Percentiles rank a stretch among this genome's conserved stretches.
Conservation (phyloP, 2,797 vertebrate species). For the Sparus aurata region DNA sequence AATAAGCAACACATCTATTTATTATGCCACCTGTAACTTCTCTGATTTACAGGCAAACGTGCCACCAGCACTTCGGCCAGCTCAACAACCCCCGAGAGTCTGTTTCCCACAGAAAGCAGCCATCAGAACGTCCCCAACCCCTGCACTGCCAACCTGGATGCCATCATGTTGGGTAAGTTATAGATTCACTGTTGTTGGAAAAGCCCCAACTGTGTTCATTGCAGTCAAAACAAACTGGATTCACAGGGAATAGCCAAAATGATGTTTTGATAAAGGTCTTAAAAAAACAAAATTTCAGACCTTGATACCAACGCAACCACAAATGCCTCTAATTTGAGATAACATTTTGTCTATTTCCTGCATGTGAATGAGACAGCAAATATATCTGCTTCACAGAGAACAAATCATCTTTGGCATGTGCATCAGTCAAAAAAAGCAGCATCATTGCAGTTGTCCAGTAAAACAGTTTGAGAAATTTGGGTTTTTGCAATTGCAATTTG, state of each 20-base stretch:
- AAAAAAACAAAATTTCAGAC: neutral
- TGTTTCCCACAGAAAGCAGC: constrained; percentile 62
- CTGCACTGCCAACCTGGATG: constrained; percentile 88
- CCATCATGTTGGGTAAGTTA: constrained; percentile 90
- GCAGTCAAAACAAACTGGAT: neutral
- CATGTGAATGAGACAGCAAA: neutral
- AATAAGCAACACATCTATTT: neutral
- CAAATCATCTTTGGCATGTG: neutral
- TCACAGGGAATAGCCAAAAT: neutral
- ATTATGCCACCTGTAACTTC: neutral
- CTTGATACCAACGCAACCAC: no score
- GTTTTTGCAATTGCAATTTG: neutral
- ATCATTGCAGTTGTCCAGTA: neutral
- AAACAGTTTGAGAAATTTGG: neutral
- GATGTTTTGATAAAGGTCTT: neutral
- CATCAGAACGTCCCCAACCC: constrained; percentile 81
- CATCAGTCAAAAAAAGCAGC: neutral
- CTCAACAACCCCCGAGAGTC: constrained; percentile 46
- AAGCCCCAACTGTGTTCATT: neutral
- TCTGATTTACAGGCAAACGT: constrained; percentile 77
- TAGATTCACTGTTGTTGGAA: neutral
- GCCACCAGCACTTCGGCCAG: constrained; percentile 39
- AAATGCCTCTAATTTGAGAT: no score
- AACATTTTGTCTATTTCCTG: neutral
- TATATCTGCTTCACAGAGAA: neutral